phyloP scores from a whole-genome alignment of 1,140 invertebrate genomes.

The Whitmania pigra region DNA sequence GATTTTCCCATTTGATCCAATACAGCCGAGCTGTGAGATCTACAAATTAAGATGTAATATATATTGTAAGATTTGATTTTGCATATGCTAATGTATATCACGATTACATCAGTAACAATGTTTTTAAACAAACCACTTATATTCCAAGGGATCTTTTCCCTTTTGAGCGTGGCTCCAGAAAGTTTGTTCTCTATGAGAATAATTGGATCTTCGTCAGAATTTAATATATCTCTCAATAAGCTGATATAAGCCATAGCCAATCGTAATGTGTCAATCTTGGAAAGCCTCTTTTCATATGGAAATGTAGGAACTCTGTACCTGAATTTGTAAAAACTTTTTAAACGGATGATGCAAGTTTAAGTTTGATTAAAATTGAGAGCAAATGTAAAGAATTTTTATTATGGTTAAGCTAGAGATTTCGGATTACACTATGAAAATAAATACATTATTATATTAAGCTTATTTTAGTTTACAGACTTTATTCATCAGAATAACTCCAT shows the following conservation, averaged over 20 bases:
- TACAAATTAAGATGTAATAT: constrained; percentile 38
- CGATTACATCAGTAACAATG: neutral
- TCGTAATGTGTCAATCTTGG: constrained; percentile 86
- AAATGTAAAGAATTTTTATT: no score
- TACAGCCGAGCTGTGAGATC: constrained; percentile 89
- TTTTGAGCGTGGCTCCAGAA: constrained; percentile 65
- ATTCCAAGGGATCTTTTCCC: constrained; percentile 78
- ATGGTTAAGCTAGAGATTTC: no score
- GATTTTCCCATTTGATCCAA: constrained; percentile 98
- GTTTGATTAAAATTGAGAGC: no score
- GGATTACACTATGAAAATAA: no score
- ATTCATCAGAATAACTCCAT: no score
- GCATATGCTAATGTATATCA: neutral
- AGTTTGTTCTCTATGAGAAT: constrained; percentile 85
- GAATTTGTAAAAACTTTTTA: no score
- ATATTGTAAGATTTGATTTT: neutral
- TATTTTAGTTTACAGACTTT: no score
- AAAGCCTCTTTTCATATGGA: constrained; percentile 90
- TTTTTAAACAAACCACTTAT: constrained; percentile 67
- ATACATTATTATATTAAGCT: no score
- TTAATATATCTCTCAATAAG: constrained; percentile 81
- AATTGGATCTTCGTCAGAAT: constrained; percentile 69
- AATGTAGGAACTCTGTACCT: constrained; percentile 70
- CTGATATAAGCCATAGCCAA: constrained; percentile 95
- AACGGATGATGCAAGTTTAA: no score